Evolutionary conservation across 92 coral and sea anemone genomes (phyloP), one percentile per base, ranked within the genome.

Genomic region (Epizoanthus rinbou): DNA sequence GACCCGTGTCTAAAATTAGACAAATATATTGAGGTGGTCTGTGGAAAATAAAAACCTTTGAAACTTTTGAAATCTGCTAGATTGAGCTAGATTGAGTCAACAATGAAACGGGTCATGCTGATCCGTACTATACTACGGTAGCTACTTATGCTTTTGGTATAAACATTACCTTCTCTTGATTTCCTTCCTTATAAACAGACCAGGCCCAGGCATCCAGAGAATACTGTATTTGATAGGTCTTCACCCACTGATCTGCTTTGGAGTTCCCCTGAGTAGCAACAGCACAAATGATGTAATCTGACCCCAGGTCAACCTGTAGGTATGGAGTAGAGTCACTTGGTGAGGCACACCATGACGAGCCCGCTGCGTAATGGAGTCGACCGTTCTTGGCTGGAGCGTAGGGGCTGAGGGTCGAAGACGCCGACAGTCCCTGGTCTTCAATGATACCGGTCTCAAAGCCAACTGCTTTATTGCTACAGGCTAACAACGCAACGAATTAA

Each of bases 211-310:
- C 59, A 76, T 54, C 39, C 7, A 37, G n/a, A 28, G 84, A 85
- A 3, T 23, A 28, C 37, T 18, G 23, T 5, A 76, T n/a, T 76
- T 50, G 58, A 52, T 75, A 85, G 17, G 54, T 85, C 47, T 50
- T 75, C 37, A 85, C 87, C 87, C 87, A 85, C 83, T 85, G 76
- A 54, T 85, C 84, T 0, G 75, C 76, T 65, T 10, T 19, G 17
- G 84, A 65, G 53, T 85, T 75, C 18, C 87, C 87, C 57, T 85
- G 87, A 64, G 87, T 85, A 59, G 87, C 80, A 37, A 85, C 76
- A 75, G 83, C 87, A 76, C 87, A 85, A 47, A 85, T 52, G 69
- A 85, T 85, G 14, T 85, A 41, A 56, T 28, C 67, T 64, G 83
- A 45, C 23, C 74, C 54, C 60, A 85, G 83, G 54, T 85, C 87